Conservation (phyloP, 2,888 invertebrate genomes). For the Rhopalosiphum nymphaeae region DNA sequence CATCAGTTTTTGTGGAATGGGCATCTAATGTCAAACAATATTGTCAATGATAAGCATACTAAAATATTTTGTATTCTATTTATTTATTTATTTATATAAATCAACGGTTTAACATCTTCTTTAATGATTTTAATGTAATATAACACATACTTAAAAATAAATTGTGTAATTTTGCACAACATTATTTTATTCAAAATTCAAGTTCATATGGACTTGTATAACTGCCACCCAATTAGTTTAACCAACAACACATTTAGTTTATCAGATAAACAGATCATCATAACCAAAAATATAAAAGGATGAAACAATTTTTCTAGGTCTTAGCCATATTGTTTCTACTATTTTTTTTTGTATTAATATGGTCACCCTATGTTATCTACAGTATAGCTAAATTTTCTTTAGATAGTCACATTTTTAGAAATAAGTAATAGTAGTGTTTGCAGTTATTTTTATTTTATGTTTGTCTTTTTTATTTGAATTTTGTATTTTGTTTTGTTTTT, state of each 20-base stretch:
- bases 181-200: background rate
- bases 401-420: slow-evolving; percentile 22
- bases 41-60: background rate
- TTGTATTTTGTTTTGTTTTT: slow-evolving; percentile 65
- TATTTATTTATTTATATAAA: background rate
- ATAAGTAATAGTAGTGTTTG: slow-evolving; percentile 57
- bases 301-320: background rate
- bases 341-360: background rate
- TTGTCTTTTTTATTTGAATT: slow-evolving; percentile 66
- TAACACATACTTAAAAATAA: background rate
- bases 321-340: background rate
- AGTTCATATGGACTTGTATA: background rate
- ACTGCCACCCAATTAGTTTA: background rate
- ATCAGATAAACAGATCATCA: background rate
- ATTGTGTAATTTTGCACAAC: background rate
- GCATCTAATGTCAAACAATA: background rate
- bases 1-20: background rate
- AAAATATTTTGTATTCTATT: background rate
- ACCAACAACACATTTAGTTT: background rate
- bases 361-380: background rate
- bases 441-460: slow-evolving; percentile 66
- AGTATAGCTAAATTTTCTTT: slow-evolving; percentile 4
- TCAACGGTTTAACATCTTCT: background rate
- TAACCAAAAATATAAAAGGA: background rate
- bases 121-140: background rate